Base-by-base conservation (phyloP, 2,888 invertebrate species). In the Acholoe squamosa region DNA sequence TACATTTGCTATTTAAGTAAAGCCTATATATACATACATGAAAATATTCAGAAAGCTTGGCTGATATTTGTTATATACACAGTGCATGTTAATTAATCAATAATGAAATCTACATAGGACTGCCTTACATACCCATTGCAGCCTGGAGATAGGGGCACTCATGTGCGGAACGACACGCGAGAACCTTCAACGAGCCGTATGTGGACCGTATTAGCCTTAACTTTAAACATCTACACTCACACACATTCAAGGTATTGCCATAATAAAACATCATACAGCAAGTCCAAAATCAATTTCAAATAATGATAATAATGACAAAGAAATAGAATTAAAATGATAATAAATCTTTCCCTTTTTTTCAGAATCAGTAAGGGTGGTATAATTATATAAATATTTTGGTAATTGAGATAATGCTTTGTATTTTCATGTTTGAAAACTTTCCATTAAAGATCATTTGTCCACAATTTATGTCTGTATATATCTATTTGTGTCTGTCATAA, bases 101-200 rank as follows among this genome's bases (percentile, higher is more conserved):
- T 31, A 28, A 25, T 7, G 84, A 43, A 51, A 61, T n/a, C 31
- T 25, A 71, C 71, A 28, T 1, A n/a, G 71, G 71, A 71, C 25
- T 5, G 31, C 71, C 71, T 71, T 71, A 71, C 71, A 71, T 71
- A 71, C 71, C 71, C 71, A 71, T 28, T 25, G 71, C 71, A 71
- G 71, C 71, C 28, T 22, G 71, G 28, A 1, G 71, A 28, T 1
- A 1, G 71, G 28, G 25, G 43, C 43, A 84, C 51, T 84, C 84
- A 84, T 34, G 84, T 84, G 51, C 84, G 84, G 84, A 84, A 84
- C 84, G 84, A 33, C 84, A 84, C 84, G 22, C 28, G 22, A 34
- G 34, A 51, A 14, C 84, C 84, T 84, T 84, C 51, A 84, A 84
- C 43, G 84, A 84, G 84, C 43, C 43, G n/a, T 51, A 84, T 22